Evolutionary conservation across 2,113 vertebrate species (phyloP).

Genomic region (Ammodytes marinus): DNA sequence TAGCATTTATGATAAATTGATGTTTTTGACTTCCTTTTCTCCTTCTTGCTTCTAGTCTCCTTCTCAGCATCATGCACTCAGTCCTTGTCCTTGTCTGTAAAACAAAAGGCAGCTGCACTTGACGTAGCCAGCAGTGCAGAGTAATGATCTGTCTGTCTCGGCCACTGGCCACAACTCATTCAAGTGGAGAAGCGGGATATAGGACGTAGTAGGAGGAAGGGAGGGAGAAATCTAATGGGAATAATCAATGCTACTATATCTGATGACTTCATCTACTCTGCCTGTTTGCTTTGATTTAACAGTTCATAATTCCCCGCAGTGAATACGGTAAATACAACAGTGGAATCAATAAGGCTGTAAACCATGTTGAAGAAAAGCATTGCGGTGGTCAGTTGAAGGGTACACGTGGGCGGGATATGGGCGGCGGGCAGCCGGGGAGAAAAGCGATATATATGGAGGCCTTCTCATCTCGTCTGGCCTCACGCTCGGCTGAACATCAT

Average conservation of each 20-base stretch:
- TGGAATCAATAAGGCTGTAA: conserved; percentile 64
- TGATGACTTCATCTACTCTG: conserved; percentile 71
- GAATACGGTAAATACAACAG: conserved; percentile 66
- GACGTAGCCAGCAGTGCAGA: conserved; percentile 42
- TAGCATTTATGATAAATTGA: conserved; percentile 54
- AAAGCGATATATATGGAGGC: conserved; percentile 47
- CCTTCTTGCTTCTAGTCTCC: conserved; percentile 8
- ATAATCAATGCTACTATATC: conserved; percentile 71
- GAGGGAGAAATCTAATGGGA: conserved; percentile 56
- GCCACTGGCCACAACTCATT: conserved; percentile 69
- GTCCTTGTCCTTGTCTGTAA: conserved; percentile 34
- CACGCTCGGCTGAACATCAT: conserved; percentile 72
- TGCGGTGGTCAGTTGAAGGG: conserved; percentile 56
- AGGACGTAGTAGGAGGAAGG: conserved; percentile 23
- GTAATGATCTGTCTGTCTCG: conserved; percentile 70
- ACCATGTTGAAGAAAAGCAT: conserved; percentile 37
- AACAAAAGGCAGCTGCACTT: conserved; percentile 33
- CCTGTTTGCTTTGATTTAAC: conserved; percentile 68
- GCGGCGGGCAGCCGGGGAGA: conserved; percentile 33
- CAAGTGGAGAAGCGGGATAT: conserved; percentile 33
- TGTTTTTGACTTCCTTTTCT: conserved; percentile 31
- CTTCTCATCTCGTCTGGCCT: conserved; percentile 55
- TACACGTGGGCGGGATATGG: conserved; percentile 11
- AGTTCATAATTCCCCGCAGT: conserved; percentile 60
- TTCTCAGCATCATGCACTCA: background rate